phyloP scores from a whole-genome alignment of 2,888 invertebrate species.

The Cephus rjabovi region DNA sequence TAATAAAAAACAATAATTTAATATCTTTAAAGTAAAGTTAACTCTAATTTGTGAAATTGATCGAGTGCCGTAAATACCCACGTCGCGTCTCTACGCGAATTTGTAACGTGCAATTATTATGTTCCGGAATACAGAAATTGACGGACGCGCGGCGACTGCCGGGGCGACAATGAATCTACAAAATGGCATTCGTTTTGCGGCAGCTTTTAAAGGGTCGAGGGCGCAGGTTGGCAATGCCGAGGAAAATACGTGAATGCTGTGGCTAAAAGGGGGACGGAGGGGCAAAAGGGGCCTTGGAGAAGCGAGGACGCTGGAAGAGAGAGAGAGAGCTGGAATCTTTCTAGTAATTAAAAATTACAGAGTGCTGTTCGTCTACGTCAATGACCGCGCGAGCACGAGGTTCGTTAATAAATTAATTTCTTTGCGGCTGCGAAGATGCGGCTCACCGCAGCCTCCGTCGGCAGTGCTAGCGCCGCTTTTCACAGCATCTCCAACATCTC shows the following conservation, averaged over 20 bases:
- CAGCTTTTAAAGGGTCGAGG: neutral
- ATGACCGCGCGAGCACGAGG: slow-evolving; percentile 23
- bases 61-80: too few species aligned
- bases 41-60: neutral
- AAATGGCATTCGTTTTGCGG: neutral
- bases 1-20: neutral
- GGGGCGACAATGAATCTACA: neutral
- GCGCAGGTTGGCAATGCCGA: neutral
- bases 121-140: neutral
- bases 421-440: slow-evolving; percentile 6
- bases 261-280: neutral
- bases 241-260: neutral
- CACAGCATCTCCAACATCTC: neutral
- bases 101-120: neutral
- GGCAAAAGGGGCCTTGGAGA: neutral
- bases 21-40: neutral
- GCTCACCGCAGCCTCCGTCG: neutral
- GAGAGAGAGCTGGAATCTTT: slow-evolving; percentile 30
- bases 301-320: too few species aligned
- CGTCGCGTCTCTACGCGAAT: too few species aligned
- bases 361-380: slow-evolving; percentile 27
- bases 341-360: slow-evolving; percentile 46
- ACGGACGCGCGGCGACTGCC: too few species aligned
- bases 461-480: neutral
- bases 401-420: slow-evolving; percentile 7